Evolutionary conservation across 2,113 vertebrate species (phyloP), one percentile per base, ranked within the genome.

Genomic region (Nymphicus hollandicus): DNA sequence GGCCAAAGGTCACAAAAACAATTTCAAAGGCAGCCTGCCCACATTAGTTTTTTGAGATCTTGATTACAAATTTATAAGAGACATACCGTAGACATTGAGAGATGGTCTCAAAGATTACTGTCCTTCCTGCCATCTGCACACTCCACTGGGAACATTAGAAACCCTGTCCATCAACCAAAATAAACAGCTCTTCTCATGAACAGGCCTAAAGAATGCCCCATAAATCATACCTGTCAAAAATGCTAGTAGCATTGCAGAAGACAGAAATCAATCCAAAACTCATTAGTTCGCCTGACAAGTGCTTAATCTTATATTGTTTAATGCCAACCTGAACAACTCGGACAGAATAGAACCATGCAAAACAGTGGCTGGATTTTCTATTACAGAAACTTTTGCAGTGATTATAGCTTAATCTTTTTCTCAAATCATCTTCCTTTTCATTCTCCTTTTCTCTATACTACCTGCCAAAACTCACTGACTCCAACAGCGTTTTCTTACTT

Each of bases 201-300:
- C 87, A 98, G 95, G 96, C 87, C 89, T 81, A 94, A 95, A 96
- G 96, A 97, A 97, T 94, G 93, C 85, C 97, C 91, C 97, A 98
- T 98, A 98, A 98, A 98, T 98, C 97, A 98, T 94, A 98, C 56
- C 89, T 98, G 97, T 98, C 98, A 98, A 97, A 98, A 97, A 95
- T 89, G 81, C 97, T 95, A 83, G 96, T 94, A 95, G 88, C 94
- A 96, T 96, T 97, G 95, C 96, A 77, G 91, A 97, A 98, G 97
- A 98, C 97, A 97, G 97, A 98, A 98, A 98, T 98, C 98, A 98
- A 98, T 98, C 97, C 97, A 97, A 98, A 98, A 98, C 95, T 97
- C 97, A 98, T 98, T 98, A 97, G 97, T 97, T 98, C 50, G 7
- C 91, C 95, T 98, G 98, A 98, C 98, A 98, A 98, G 97, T 97